Evolutionary conservation across 2,797 vertebrate genomes (phyloP).

Genomic region (Channa striata): DNA sequence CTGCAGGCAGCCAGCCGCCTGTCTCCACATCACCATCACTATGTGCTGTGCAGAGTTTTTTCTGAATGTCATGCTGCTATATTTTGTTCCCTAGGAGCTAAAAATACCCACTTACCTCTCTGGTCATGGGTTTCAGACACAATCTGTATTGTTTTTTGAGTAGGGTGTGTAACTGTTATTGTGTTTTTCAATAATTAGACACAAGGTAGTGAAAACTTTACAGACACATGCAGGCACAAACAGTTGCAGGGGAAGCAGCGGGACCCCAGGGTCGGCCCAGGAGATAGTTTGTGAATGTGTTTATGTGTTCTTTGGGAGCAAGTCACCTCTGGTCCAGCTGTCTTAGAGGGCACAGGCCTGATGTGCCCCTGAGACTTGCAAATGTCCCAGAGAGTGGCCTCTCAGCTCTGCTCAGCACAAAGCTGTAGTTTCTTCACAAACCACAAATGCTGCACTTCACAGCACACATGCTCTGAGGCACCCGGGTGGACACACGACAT

Average conservation of each 20-base stretch:
- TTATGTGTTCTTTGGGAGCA: constrained; percentile 33
- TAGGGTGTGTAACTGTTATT: constrained; percentile 41
- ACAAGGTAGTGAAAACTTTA: constrained; percentile 24
- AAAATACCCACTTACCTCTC: constrained; percentile 73
- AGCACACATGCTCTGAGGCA: constrained; percentile 53
- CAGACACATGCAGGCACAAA: constrained; percentile 31
- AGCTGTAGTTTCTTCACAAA: constrained; percentile 67
- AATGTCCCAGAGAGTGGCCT: too few species aligned
- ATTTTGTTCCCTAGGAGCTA: constrained; percentile 76
- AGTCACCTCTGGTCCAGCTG: constrained; percentile 84
- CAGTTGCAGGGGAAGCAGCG: constrained; percentile 72
- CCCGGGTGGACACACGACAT: constrained; percentile 62
- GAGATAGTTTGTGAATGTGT: constrained; percentile 35
- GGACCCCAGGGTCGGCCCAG: constrained; percentile 25
- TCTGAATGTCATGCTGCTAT: constrained; percentile 68
- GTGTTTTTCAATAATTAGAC: constrained; percentile 46
- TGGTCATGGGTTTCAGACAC: constrained; percentile 37
- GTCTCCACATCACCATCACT: constrained; percentile 49
- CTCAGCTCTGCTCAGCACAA: constrained; percentile 61
- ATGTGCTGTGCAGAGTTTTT: constrained; percentile 63
- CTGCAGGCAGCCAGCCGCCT: constrained; percentile 51
- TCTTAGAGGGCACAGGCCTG: constrained; percentile 58
- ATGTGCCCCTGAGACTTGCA: constrained; percentile 52
- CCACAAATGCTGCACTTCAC: constrained; percentile 69
- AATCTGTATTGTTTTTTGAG: constrained; percentile 64